These are phyloP conservation scores for Pinna nobilis DNA, from an alignment of 1,140 invertebrate species.

Conservation along the genomic window DNA sequence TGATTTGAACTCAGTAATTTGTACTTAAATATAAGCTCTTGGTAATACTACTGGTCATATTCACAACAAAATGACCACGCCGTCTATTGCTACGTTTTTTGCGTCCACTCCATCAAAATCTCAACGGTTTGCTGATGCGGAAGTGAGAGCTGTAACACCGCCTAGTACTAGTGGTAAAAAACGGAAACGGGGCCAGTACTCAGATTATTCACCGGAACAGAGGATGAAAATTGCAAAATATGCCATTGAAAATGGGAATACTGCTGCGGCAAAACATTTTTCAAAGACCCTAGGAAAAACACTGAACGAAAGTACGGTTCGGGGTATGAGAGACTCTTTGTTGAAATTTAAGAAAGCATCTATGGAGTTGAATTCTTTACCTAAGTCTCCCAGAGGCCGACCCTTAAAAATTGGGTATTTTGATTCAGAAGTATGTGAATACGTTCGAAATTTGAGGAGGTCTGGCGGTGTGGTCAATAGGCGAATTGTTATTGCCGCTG, in stretches of 20 bases:
- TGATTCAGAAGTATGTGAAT: slow-evolving; percentile 17
- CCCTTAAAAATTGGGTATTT: slow-evolving; percentile 13
- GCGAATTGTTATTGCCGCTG: slow-evolving; percentile 7
- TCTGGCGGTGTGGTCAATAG: slow-evolving; percentile 14
- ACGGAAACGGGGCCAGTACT: slow-evolving; percentile 14
- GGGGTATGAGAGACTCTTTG: slow-evolving; percentile 26
- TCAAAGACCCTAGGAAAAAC: slow-evolving; percentile 3
- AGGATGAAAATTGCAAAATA: slow-evolving; percentile 23
- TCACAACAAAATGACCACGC: too few species aligned
- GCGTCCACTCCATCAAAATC: too few species aligned
- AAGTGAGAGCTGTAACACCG: neutral
- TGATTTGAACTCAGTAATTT: too few species aligned
- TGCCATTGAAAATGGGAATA: slow-evolving; percentile 18
- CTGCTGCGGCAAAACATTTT: slow-evolving; percentile 21
- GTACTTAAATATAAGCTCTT: neutral
- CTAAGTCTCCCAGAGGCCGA: slow-evolving; percentile 17
- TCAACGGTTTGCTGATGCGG: too few species aligned
- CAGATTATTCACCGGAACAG: slow-evolving; percentile 10
- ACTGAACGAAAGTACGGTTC: slow-evolving; percentile 30
- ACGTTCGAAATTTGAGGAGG: slow-evolving; percentile 9
- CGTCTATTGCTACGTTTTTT: too few species aligned
- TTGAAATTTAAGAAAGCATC: slow-evolving; percentile 6
- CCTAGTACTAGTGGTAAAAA: neutral
- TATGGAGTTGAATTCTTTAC: neutral
- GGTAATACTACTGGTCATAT: neutral